Evolutionary conservation across 2,797 vertebrate genomes (phyloP), one percentile per base, ranked within the genome.

Genomic region (Poecile montanus): DNA sequence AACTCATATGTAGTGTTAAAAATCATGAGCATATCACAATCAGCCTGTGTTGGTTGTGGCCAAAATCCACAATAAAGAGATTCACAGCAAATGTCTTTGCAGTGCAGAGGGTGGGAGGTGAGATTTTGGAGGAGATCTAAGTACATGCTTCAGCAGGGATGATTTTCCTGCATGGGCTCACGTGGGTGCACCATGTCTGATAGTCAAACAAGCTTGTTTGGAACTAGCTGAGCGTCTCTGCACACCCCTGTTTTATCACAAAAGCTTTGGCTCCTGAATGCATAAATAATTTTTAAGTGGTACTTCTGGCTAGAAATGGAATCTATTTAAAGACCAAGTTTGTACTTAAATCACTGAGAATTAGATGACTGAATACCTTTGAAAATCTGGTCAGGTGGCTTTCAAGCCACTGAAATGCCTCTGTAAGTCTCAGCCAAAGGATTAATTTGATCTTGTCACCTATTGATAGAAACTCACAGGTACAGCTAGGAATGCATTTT

Each of bases 391-490:
- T 74, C 42, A 42, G 50, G 13, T 73, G 71, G 29, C 51, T 93
- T 94, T 68, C 74, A 85, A 80, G 82, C 53, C 23, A 30, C n/a
- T 32, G 7, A 85, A 92, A 63, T 15, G 21, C 23, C 16, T 56
- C 34, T 45, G 21, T 53, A 73, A 47, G 16, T 51, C 65, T 71
- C 40, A 87, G 50, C n/a, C 30, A 58, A 74, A 95, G 53, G 47
- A 71, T 71, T 79, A 44, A 81, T 68, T 53, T 77, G 63, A 87
- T 80, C 68, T 94, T 95, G 75, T 83, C 86, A 93, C 29, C 61
- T 82, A 74, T 38, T 77, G 63, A 91, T 58, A 93, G 72, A 79
- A 87, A 80, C 38, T 51, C 65, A 77, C 3, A 13, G 48, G 38
- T 91, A 68, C 48, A 91, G 44, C 51, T 91, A 22, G 26, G 42